phyloP scores from a whole-genome alignment of 2,113 vertebrate species.

The Rhadina sibilatrix region DNA sequence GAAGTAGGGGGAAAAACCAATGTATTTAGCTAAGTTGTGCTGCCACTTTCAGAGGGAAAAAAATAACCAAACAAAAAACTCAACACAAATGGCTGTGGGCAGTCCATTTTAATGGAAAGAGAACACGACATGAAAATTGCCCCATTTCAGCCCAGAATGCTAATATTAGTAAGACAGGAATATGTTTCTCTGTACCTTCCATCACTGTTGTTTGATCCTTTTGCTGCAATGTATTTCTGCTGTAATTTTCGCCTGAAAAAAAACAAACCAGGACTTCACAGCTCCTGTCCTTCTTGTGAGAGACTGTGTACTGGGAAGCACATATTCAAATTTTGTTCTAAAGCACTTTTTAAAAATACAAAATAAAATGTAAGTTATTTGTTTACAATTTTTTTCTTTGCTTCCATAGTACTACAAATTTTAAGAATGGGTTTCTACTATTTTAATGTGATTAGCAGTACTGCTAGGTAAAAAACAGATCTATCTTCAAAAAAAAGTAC shows the following conservation, averaged over 20 bases:
- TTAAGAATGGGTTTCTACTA: not conserved
- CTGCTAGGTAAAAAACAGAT: not conserved
- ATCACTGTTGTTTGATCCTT: slow-evolving; percentile 36
- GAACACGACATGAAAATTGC: not conserved
- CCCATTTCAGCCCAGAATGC: not conserved
- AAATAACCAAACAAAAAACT: not conserved
- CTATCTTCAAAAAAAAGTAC: not conserved
- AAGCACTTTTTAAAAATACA: not conserved
- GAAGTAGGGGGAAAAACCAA: not conserved
- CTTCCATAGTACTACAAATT: not conserved
- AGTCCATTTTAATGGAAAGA: not conserved
- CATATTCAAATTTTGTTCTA: not conserved
- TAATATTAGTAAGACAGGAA: not conserved
- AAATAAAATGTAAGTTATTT: not conserved
- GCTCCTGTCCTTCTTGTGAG: not conserved
- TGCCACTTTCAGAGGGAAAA: not conserved
- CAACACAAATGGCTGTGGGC: not conserved
- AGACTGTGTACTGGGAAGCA: not conserved
- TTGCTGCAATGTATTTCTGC: not conserved
- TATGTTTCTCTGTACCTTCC: slow-evolving; percentile 13
- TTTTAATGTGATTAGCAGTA: not conserved
- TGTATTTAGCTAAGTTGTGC: not conserved
- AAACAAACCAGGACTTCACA: not conserved
- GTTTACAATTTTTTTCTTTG: slow-evolving; percentile 22
- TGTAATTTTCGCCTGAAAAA: not conserved